These are phyloP conservation scores for Chelidonichthys spinosus DNA, from an alignment of 2,797 vertebrate species.

Conservation along the genomic window DNA sequence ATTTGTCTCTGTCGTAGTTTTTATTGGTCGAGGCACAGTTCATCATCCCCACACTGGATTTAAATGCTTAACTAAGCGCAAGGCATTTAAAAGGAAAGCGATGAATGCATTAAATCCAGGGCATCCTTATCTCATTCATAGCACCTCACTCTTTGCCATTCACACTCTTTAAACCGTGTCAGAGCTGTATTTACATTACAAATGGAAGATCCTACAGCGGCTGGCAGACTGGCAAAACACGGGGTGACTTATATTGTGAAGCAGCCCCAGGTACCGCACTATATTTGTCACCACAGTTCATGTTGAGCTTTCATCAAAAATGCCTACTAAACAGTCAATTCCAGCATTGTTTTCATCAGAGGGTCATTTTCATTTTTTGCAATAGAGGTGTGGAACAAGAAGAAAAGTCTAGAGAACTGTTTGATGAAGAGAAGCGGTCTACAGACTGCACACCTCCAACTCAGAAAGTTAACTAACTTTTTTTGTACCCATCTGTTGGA, in stretches of 20 bases:
- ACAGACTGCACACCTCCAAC: neutral
- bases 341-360: neutral
- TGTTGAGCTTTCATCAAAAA: neutral
- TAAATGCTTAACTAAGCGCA: neutral
- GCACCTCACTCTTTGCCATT: neutral
- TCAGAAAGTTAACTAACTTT: neutral
- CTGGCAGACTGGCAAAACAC: neutral
- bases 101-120: neutral
- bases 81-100: neutral
- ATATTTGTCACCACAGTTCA: neutral
- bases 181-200: neutral
- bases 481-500: neutral
- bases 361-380: neutral
- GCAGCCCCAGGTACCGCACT: neutral
- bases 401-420: neutral
- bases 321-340: neutral
- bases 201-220: neutral
- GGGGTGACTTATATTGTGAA: neutral
- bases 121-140: neutral
- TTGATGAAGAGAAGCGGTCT: neutral
- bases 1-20: neutral
- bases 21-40: neutral
- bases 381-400: neutral
- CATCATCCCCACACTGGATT: neutral
- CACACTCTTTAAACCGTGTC: neutral